Conservation (phyloP, 1,140 invertebrate genomes). For the Papilio xuthus region DNA sequence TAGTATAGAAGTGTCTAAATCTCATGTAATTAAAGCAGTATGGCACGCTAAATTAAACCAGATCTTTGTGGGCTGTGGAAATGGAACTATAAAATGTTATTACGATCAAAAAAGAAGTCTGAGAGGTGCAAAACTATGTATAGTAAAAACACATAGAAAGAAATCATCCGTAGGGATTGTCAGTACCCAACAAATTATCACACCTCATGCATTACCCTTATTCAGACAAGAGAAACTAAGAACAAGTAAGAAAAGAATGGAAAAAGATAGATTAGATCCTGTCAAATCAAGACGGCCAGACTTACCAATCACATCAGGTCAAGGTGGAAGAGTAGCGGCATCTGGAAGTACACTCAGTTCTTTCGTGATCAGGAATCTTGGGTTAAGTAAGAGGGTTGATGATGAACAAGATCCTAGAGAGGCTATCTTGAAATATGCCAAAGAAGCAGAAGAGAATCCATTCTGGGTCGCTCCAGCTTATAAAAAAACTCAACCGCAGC, state of each 20-base stretch:
- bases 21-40: constrained; percentile 92
- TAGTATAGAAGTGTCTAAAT: constrained; percentile 88
- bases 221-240: constrained; percentile 96
- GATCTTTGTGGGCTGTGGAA: constrained; percentile 95
- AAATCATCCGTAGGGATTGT: constrained; percentile 93
- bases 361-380: constrained; percentile 97
- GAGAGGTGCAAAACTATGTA: constrained; percentile 95
- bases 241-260: constrained; percentile 94
- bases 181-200: constrained; percentile 96
- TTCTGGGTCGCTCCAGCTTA: constrained; percentile 98
- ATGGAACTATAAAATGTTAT: constrained; percentile 94
- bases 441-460: constrained; percentile 98
- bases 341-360: constrained; percentile 98
- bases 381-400: constrained; percentile 95
- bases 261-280: constrained; percentile 95
- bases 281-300: constrained; percentile 97
- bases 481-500: constrained; percentile 90
- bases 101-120: constrained; percentile 94
- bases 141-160: constrained; percentile 90
- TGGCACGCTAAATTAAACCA: constrained; percentile 99
- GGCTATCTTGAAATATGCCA: constrained; percentile 98
- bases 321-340: constrained; percentile 95
- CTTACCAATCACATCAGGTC: constrained; percentile 96
- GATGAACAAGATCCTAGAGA: constrained; percentile 98
- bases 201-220: constrained; percentile 97